These are phyloP conservation scores for Tuta absoluta DNA, from an alignment of 2,888 invertebrate genomes.

Conservation along the genomic window DNA sequence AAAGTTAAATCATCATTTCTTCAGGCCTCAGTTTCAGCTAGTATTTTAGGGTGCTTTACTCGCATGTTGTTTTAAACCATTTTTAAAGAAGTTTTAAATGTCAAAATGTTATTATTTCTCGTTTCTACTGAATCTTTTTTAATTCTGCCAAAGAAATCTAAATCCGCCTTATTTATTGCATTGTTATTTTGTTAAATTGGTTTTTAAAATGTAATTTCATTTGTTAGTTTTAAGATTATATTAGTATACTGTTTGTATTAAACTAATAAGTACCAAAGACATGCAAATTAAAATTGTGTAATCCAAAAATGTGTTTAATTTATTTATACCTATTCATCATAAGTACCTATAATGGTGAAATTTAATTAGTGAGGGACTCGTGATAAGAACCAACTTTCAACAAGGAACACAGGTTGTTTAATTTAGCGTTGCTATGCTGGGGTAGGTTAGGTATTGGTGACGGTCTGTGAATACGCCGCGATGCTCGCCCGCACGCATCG, in stretches of 20 bases:
- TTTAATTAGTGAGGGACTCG: too few species aligned
- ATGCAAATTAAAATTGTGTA: slow-evolving; percentile 13
- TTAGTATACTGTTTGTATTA: slow-evolving; percentile 3
- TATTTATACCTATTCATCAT: neutral
- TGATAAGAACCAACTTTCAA: too few species aligned
- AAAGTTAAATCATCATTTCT: too few species aligned
- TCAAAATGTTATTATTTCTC: neutral
- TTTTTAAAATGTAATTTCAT: slow-evolving; percentile 9
- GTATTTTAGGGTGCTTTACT: slow-evolving; percentile 1
- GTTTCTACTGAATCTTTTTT: neutral
- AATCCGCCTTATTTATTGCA: slow-evolving; percentile 17
- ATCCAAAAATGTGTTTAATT: neutral
- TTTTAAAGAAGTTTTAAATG: neutral
- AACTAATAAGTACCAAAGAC: slow-evolving; percentile 21
- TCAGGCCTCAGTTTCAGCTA: neutral
- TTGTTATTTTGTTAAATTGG: slow-evolving; percentile 16
- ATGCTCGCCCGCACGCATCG: too few species aligned
- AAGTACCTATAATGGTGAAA: too few species aligned
- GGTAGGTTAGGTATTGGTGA: too few species aligned
- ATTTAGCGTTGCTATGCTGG: too few species aligned
- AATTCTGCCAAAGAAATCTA: slow-evolving; percentile 16
- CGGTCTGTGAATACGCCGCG: too few species aligned
- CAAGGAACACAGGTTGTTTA: too few species aligned
- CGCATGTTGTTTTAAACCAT: neutral
- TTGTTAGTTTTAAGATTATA: neutral